These are phyloP conservation scores for Athalia rosae DNA, from an alignment of 2,888 invertebrate species.

Conservation along the genomic window DNA sequence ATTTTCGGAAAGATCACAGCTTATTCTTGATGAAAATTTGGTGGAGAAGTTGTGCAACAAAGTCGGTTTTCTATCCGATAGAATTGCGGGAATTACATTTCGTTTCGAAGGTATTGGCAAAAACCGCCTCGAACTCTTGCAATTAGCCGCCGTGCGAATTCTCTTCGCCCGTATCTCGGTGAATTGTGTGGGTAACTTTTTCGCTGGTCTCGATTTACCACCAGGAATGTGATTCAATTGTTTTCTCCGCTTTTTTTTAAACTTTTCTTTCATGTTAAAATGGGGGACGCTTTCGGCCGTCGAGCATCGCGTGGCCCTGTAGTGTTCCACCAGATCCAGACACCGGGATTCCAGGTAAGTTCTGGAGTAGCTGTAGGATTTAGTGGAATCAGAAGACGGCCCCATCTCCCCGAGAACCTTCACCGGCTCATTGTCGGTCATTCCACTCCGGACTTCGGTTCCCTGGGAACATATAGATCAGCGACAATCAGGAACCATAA, in stretches of 20 bases:
- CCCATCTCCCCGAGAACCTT: constrained; percentile 53
- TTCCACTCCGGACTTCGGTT: constrained; percentile 52
- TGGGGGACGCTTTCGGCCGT: neutral
- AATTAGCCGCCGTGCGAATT: neutral
- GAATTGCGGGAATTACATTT: constrained; percentile 12
- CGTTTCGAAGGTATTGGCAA: neutral
- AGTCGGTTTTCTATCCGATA: constrained; percentile 33
- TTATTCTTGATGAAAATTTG: neutral
- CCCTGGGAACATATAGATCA: constrained; percentile 61
- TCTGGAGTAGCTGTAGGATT: constrained; percentile 36
- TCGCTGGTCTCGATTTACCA: neutral
- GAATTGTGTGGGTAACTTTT: too few relatives aligned
- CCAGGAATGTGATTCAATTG: neutral
- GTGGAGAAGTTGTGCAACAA: constrained; percentile 38
- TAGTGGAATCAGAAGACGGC: constrained; percentile 36
- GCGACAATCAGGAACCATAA: constrained; percentile 35
- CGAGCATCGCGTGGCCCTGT: neutral
- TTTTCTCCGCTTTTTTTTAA: constrained; percentile 3
- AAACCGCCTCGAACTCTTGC: neutral
- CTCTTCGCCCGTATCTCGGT: neutral
- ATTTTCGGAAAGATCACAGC: neutral
- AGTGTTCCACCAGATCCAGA: neutral
- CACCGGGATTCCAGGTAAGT: constrained; percentile 20
- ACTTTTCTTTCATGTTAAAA: constrained; percentile 12
- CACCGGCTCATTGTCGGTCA: constrained; percentile 44